Conservation (phyloP, 2,888 invertebrate species). For the Lobophora halterata region DNA sequence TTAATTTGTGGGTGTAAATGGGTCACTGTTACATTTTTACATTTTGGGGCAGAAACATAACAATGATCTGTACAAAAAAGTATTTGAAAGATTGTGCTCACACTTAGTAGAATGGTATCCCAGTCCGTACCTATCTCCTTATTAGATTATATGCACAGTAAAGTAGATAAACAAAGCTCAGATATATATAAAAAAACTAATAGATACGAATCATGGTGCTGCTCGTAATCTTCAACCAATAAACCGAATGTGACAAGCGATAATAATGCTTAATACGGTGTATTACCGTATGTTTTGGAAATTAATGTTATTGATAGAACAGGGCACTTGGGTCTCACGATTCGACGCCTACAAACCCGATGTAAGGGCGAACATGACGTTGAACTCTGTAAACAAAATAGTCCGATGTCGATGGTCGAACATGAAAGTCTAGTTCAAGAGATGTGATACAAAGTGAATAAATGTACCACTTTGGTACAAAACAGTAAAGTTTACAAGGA, state of each 20-base stretch:
- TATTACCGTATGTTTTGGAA: conserved; percentile 19
- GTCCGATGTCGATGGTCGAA: neutral
- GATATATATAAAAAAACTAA: conserved; percentile 50
- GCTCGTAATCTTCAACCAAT: conserved; percentile 40
- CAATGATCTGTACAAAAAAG: no score
- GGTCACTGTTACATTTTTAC: no score
- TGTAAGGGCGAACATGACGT: conserved; percentile 3
- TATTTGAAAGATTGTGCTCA: no score
- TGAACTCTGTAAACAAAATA: conserved; percentile 10
- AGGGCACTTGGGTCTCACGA: conserved; percentile 31
- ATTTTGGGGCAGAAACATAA: no score
- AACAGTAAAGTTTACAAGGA: no score
- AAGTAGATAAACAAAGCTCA: conserved; percentile 48
- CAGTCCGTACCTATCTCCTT: conserved; percentile 7
- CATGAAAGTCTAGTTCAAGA: conserved; percentile 8
- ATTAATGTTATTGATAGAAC: conserved; percentile 22
- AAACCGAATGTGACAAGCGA: conserved; percentile 21
- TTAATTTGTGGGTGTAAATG: no score
- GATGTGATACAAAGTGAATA: conserved; percentile 7
- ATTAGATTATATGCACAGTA: conserved; percentile 21
- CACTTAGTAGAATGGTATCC: neutral
- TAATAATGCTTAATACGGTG: conserved; percentile 18
- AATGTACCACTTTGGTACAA: no score
- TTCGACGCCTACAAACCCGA: conserved; percentile 27
- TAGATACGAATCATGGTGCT: conserved; percentile 39